Evolutionary conservation across 2,888 invertebrate species (phyloP).

Genomic region (Drosophila mercatorum): DNA sequence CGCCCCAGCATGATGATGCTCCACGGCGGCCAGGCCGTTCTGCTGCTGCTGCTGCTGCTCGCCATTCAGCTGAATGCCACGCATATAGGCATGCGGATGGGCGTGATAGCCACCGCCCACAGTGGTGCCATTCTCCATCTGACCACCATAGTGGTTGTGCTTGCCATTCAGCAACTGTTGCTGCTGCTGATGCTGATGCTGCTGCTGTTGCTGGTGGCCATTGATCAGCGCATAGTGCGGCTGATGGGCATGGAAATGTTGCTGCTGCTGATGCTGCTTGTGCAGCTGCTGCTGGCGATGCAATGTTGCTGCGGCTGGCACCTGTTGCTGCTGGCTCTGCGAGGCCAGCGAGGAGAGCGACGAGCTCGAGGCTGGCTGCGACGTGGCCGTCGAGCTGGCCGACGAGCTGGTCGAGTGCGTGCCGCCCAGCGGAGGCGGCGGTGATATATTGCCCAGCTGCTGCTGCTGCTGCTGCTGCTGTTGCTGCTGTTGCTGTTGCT

Average conservation of each 20-base stretch:
- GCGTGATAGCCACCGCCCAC: slow-evolving; percentile 44
- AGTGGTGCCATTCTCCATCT: slow-evolving; percentile 57
- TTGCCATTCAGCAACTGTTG: slow-evolving; percentile 61
- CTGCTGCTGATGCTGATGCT: slow-evolving; percentile 24
- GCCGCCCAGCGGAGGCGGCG: slow-evolving; percentile 71
- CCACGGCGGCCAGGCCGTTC: slow-evolving; percentile 44
- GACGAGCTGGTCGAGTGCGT: slow-evolving; percentile 82
- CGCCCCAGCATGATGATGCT: slow-evolving; percentile 46
- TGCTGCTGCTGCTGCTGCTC: slow-evolving; percentile 40
- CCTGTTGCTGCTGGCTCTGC: slow-evolving; percentile 80
- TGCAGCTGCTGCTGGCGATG: slow-evolving; percentile 72
- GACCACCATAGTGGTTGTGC: slow-evolving; percentile 46
- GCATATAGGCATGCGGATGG: slow-evolving; percentile 59
- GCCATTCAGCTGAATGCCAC: slow-evolving; percentile 49
- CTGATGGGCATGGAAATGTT: slow-evolving; percentile 65
- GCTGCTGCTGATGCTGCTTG: slow-evolving; percentile 60
- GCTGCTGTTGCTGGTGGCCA: slow-evolving; percentile 58
- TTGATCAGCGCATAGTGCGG: slow-evolving; percentile 61
- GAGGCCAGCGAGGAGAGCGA: slow-evolving; percentile 83
- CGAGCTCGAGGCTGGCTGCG: slow-evolving; percentile 83
- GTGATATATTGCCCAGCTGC: slow-evolving; percentile 77
- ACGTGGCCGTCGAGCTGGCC: slow-evolving; percentile 83
- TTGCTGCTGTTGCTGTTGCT: slow-evolving; percentile 64
- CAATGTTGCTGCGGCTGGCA: slow-evolving; percentile 56
- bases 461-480: slow-evolving; percentile 56